These are phyloP conservation scores for Leptosomus discolor DNA, from an alignment of 2,113 vertebrate genomes.

Conservation along the genomic window DNA sequence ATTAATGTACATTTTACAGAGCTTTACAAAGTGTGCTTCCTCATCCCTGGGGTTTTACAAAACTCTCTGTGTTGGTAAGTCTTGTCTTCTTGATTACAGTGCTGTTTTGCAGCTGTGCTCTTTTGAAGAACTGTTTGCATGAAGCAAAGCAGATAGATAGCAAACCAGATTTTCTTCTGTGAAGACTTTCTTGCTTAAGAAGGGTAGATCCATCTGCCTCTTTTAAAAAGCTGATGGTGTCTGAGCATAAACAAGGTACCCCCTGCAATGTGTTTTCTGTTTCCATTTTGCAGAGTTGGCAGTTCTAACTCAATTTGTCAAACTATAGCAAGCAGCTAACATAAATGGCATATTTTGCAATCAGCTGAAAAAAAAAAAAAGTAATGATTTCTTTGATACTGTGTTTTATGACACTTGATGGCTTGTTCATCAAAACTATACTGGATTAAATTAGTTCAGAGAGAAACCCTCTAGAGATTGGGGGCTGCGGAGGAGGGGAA, in stretches of 20 bases:
- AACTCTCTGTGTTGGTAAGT: background rate
- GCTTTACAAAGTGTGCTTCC: background rate
- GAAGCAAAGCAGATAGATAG: background rate
- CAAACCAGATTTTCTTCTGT: background rate
- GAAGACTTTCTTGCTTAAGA: background rate
- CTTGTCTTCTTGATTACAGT: background rate
- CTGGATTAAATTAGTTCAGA: background rate
- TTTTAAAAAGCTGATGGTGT: background rate
- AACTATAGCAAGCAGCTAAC: background rate
- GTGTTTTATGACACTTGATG: background rate
- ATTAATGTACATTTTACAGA: background rate
- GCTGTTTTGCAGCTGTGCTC: background rate
- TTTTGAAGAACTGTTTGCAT: background rate
- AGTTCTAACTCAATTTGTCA: background rate
- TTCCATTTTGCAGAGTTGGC: background rate
- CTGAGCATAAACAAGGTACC: background rate
- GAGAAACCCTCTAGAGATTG: background rate
- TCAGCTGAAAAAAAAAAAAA: background rate
- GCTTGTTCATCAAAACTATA: background rate
- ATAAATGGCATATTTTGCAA: background rate
- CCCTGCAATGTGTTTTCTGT: background rate
- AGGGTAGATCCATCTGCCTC: background rate
- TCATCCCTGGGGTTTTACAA: background rate
- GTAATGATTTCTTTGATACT: background rate
- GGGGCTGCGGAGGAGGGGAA: fast-evolving